Conservation (phyloP, 2,113 vertebrate species). For the Mastomys natalensis region DNA sequence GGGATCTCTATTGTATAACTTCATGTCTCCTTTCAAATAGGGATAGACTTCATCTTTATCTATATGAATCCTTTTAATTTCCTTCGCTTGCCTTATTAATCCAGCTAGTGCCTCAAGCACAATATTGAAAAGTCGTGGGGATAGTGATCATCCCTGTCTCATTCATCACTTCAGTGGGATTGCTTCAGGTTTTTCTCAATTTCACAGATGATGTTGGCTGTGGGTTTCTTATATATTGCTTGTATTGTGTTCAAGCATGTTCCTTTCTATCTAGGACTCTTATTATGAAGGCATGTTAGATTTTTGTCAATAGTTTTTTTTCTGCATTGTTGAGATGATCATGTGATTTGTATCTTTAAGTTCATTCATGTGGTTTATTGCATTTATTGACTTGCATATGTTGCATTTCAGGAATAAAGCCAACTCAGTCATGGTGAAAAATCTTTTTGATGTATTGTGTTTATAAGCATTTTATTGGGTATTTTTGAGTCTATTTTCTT, state of each 20-base stretch:
- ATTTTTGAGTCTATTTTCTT: background rate
- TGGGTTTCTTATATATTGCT: background rate
- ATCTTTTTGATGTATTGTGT: background rate
- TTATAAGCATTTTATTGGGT: background rate
- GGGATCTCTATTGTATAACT: background rate
- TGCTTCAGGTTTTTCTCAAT: background rate
- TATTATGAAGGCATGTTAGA: background rate
- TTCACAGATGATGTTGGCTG: background rate
- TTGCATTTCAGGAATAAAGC: background rate
- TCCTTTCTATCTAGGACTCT: background rate
- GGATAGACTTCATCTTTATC: background rate
- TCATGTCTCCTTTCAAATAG: background rate
- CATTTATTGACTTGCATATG: background rate
- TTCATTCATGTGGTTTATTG: background rate
- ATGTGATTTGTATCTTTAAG: background rate
- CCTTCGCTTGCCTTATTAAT: background rate
- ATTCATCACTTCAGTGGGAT: background rate
- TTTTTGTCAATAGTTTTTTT: background rate
- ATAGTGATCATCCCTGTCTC: background rate
- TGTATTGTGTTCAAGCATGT: background rate
- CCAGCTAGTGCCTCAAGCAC: background rate
- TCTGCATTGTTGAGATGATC: background rate
- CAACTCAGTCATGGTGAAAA: background rate
- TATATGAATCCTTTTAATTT: background rate
- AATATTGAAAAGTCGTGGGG: background rate